phyloP scores from a whole-genome alignment of 92 coral and sea anemone species.

The Metridium senile region DNA sequence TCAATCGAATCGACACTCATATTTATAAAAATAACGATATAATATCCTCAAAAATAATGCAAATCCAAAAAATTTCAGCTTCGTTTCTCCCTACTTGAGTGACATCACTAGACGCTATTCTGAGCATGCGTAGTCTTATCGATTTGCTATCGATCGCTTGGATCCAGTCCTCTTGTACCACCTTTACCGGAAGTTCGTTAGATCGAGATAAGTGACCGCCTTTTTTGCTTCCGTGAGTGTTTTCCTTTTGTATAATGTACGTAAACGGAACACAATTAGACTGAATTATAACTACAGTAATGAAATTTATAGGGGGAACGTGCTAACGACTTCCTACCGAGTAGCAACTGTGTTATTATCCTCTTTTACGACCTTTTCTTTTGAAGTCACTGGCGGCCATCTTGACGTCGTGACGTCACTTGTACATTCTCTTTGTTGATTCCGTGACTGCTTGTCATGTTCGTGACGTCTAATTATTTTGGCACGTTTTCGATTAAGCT shows the following conservation, averaged over 20 bases:
- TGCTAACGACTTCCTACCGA: not conserved
- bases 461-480: no score
- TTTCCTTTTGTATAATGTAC: not conserved
- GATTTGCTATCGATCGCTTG: conserved; percentile 35
- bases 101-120: conserved; percentile 78
- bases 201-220: conserved; percentile 22
- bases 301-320: not conserved
- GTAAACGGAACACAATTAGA: conserved; percentile 1
- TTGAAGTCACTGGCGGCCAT: not conserved
- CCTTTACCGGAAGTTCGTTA: conserved; percentile 53
- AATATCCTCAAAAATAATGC: conserved; percentile 54
- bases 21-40: conserved; percentile 38
- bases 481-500: no score
- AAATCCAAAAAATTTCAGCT: conserved; percentile 67
- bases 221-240: not conserved
- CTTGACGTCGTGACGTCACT: not conserved
- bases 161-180: conserved; percentile 28
- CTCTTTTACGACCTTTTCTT: not conserved
- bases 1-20: conserved; percentile 77
- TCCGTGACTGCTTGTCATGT: not conserved
- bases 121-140: conserved; percentile 72
- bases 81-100: conserved; percentile 64
- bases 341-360: not conserved
- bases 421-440: not conserved
- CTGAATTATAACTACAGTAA: not conserved